A percentile compares a stretch with the other conserved stretches of the same genome.
Evolutionary conservation across 2,797 vertebrate species (phyloP).

Genomic region (Delichon dasypus): DNA sequence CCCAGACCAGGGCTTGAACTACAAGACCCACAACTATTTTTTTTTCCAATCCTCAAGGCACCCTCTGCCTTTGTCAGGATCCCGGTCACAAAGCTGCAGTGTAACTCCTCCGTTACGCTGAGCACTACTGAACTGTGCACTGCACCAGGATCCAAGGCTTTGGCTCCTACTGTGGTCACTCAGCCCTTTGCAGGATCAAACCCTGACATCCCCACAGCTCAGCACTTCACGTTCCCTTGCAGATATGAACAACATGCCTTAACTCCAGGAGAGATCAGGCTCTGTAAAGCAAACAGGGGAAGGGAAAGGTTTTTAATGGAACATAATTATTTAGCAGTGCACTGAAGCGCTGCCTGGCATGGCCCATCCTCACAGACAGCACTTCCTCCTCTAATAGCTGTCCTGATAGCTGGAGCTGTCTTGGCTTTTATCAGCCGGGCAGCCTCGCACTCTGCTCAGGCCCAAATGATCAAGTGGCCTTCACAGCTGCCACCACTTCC

Average conservation of each 20-base stretch:
- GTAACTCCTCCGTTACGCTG: not conserved
- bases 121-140: not conserved
- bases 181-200: not conserved
- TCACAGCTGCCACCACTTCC: conserved; percentile 66
- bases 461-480: conserved; percentile 72
- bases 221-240: not conserved
- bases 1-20: not conserved
- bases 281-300: not conserved
- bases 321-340: not conserved
- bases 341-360: not conserved
- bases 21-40: not conserved
- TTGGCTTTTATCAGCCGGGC: conserved; percentile 59
- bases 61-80: not conserved
- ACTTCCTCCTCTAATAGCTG: not conserved
- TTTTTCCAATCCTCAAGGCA: not conserved
- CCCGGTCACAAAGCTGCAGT: not conserved
- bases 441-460: conserved; percentile 44
- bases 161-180: fast-evolving
- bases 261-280: not conserved
- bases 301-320: not conserved
- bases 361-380: not conserved
- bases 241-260: not conserved
- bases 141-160: not conserved
- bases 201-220: not conserved
- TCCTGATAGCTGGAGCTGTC: conserved; percentile 35